Percentiles rank a stretch among this genome's conserved stretches.
Evolutionary conservation across 2,113 vertebrate species (phyloP).

Genomic region (Muntiacus muntjak): DNA sequence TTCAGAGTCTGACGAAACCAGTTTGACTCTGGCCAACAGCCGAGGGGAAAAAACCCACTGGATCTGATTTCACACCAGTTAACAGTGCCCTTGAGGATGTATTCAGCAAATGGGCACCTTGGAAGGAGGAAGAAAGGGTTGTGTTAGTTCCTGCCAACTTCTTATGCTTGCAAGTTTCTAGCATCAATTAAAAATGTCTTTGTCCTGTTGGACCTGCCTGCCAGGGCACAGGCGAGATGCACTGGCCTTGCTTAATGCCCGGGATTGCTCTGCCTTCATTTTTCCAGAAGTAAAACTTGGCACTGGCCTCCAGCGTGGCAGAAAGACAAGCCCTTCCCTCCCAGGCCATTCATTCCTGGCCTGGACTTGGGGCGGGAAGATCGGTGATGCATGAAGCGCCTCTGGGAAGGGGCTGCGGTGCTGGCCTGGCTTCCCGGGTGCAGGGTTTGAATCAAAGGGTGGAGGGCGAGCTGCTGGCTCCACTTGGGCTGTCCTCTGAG

Average conservation of each 20-base stretch:
- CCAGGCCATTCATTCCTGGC: not conserved
- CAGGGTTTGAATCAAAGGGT: not conserved
- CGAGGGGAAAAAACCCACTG: slow-evolving; percentile 75
- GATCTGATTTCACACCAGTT: slow-evolving; percentile 70
- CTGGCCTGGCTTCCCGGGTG: not conserved
- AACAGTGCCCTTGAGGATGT: slow-evolving; percentile 73
- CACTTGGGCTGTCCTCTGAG: slow-evolving; percentile 5
- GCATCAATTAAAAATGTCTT: slow-evolving; percentile 78
- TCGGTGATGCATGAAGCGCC: not conserved
- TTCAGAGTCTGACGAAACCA: slow-evolving; percentile 76
- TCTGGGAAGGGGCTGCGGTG: not conserved
- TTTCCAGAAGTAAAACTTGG: slow-evolving; percentile 70
- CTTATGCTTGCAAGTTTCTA: slow-evolving; percentile 66
- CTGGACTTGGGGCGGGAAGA: not conserved
- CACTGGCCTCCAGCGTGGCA: slow-evolving; percentile 66
- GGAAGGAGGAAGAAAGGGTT: slow-evolving; percentile 64
- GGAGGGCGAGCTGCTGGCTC: not conserved
- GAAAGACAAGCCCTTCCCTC: slow-evolving; percentile 20
- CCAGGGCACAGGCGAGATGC: slow-evolving; percentile 64
- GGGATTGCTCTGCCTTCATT: slow-evolving; percentile 53
- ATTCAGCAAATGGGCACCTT: slow-evolving; percentile 67
- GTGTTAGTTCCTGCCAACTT: slow-evolving; percentile 69
- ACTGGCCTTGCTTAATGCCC: slow-evolving; percentile 64
- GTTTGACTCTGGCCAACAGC: slow-evolving; percentile 76
- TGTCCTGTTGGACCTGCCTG: slow-evolving; percentile 75